These are phyloP conservation scores for Peromyscus eremicus DNA, from an alignment of 2,797 vertebrate species.

Conservation along the genomic window DNA sequence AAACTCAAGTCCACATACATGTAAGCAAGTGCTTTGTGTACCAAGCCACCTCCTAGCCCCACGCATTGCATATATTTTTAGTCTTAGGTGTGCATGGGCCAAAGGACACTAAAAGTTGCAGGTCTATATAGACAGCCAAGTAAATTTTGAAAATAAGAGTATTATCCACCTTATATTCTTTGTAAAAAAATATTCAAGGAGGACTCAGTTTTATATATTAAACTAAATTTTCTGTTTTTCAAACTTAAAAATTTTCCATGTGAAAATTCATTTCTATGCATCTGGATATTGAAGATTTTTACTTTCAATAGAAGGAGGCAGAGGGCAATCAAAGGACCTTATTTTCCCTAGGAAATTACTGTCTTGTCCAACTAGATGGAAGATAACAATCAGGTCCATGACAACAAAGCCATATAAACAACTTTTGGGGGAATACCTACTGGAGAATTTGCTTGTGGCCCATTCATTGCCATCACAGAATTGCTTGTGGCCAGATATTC, in stretches of 20 bases:
- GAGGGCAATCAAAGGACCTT: neutral
- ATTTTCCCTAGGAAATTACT: neutral
- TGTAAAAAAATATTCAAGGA: neutral
- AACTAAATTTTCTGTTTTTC: neutral
- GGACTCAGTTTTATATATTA: neutral
- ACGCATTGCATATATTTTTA: neutral
- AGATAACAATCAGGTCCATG: neutral
- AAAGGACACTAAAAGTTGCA: neutral
- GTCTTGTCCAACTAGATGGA: neutral
- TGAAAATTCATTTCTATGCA: neutral
- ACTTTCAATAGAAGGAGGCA: neutral
- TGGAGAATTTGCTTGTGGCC: neutral
- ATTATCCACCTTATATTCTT: neutral
- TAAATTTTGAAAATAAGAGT: neutral
- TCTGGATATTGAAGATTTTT: neutral
- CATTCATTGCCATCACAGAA: neutral
- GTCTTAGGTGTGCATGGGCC: neutral
- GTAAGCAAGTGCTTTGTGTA: neutral
- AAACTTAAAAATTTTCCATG: neutral
- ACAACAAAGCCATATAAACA: neutral
- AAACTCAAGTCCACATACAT: neutral
- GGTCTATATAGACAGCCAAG: neutral
- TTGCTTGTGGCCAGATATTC: neutral
- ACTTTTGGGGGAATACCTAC: neutral
- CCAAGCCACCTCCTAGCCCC: neutral